Base-by-base conservation (phyloP, 2,113 vertebrate genomes). In the Mirza zaza region DNA sequence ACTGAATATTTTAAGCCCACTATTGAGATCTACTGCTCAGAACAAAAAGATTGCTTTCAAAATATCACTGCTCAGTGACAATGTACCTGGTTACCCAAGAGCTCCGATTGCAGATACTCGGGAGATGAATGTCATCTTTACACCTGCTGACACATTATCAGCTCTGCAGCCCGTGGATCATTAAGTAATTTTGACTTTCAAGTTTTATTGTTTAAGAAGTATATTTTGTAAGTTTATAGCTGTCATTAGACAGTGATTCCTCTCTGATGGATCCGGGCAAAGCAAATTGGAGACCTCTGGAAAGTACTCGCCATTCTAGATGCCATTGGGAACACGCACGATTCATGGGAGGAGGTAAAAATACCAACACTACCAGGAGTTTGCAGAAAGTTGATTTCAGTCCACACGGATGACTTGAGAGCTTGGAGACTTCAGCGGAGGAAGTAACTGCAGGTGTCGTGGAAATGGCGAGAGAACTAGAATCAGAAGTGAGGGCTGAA, bases 41-140 rank as follows among this genome's bases (percentile, higher is more conserved):
- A 39, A 45, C 23, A 73, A 15, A 45, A 4, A 27, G 71, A 45
- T 6, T 75, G 39, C 6, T 15, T 75, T 27, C 39, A 45, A 75
- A 45, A 45, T 14, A 15, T 75, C 7, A 42, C 71, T 27, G 39
- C 23, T 45, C 71, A 29, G 15, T 75, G 71, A 27, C 13, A 29
- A 42, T 4, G 36, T 25, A 45, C 71, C 25, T 45, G 39, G 39
- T 42, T 36, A 42, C 23, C 39, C 39, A 73, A 71, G 70, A 23
- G 13, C 25, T 75, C 0, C 15, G 25, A 8, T 7, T 7, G 3
- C 3, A 29, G 23, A 29, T 45, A 0, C 8, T 1, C 71, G 45
- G 67, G n/a, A 21, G 34, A 9, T 36, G 21, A 20, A 45, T 45
- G 11, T 15, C 36, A n/a, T 45, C 6, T 29, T 45, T 39, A 42